phyloP scores from a whole-genome alignment of 2,113 vertebrate genomes.

The Labeo catla region DNA sequence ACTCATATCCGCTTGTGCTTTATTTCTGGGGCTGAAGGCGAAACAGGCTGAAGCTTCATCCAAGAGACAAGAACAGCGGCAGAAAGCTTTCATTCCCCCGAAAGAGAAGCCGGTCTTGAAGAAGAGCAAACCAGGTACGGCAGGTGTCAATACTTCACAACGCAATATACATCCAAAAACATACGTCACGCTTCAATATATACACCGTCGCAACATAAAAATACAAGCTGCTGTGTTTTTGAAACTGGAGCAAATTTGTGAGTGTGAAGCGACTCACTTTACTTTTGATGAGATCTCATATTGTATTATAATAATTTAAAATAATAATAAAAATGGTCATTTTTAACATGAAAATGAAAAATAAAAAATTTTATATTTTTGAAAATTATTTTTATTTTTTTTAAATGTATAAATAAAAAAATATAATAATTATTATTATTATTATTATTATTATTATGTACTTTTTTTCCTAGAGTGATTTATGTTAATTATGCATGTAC shows the following conservation, averaged over 20 bases:
- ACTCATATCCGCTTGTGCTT: neutral
- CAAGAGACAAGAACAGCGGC: constrained; percentile 90
- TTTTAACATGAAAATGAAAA: too few species aligned
- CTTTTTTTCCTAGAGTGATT: too few species aligned
- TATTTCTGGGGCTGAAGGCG: constrained; percentile 72
- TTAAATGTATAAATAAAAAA: too few species aligned
- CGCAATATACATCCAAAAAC: neutral
- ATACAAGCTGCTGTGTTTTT: neutral
- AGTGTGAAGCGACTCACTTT: too few species aligned
- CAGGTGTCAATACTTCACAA: too few species aligned
- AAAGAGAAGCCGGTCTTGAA: constrained; percentile 87
- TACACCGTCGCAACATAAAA: neutral
- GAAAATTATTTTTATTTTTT: too few species aligned
- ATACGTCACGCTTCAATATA: neutral
- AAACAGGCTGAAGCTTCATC: constrained; percentile 88
- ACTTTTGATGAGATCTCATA: too few species aligned
- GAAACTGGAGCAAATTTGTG: neutral
- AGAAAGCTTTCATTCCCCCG: constrained; percentile 94
- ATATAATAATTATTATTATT: too few species aligned
- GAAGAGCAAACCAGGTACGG: constrained; percentile 83
- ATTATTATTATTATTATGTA: too few species aligned
- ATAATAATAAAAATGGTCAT: too few species aligned
- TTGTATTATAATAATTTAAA: too few species aligned
- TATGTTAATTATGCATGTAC: neutral
- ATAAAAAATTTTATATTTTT: too few species aligned